These are phyloP conservation scores for Latrodectus elegans DNA, from an alignment of 2,888 invertebrate genomes.

Conservation along the genomic window DNA sequence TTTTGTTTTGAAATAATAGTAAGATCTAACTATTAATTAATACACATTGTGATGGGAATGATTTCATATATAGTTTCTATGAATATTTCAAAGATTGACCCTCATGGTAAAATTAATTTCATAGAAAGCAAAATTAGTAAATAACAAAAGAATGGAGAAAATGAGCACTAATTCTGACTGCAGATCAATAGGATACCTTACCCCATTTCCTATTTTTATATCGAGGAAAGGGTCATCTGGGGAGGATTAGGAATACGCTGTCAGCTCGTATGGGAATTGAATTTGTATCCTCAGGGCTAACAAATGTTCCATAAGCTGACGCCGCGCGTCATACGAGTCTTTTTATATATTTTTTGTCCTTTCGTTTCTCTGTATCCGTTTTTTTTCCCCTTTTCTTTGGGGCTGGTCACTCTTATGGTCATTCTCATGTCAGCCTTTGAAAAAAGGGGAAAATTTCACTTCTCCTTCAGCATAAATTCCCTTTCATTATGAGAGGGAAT, in stretches of 20 bases:
- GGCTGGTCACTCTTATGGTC: slow-evolving; percentile 1
- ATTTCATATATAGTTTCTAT: too few species aligned
- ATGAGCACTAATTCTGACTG: too few species aligned
- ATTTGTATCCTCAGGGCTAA: slow-evolving; percentile 65
- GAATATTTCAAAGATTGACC: too few species aligned
- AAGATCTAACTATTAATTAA: too few species aligned
- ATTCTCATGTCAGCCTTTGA: not conserved
- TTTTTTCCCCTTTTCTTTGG: not conserved
- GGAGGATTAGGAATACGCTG: slow-evolving; percentile 49
- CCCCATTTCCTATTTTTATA: slow-evolving; percentile 38
- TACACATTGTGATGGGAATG: too few species aligned
- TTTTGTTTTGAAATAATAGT: too few species aligned
- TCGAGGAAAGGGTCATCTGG: slow-evolving; percentile 19
- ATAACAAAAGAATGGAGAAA: too few species aligned
- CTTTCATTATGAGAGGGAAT: not conserved
- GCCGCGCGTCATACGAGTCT: slow-evolving; percentile 18
- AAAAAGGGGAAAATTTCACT: not conserved
- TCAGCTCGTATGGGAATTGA: slow-evolving; percentile 65
- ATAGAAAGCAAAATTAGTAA: too few species aligned
- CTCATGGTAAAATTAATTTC: too few species aligned
- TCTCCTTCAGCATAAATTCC: not conserved
- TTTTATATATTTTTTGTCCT: slow-evolving; percentile 16
- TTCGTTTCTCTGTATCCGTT: slow-evolving; percentile 17
- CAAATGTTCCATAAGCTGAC: slow-evolving; percentile 61
- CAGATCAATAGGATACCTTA: too few species aligned